Evolutionary conservation across 2,888 invertebrate species (phyloP).

Genomic region (Lutraria lutraria): DNA sequence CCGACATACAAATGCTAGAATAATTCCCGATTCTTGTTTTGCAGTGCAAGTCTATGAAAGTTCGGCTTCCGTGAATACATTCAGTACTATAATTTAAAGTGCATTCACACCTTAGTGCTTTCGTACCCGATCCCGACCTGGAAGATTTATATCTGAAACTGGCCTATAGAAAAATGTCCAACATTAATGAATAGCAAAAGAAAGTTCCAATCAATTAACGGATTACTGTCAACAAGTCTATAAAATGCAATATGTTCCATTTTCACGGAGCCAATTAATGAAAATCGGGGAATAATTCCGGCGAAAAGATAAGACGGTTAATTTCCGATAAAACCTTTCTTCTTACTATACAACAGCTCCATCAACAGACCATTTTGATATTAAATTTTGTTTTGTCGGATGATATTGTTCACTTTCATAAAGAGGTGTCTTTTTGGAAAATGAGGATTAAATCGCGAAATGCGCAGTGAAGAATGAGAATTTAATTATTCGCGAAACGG

Average conservation of each 20-base stretch:
- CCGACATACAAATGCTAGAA: no score
- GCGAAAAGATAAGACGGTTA: not conserved
- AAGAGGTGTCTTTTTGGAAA: conserved; percentile 20
- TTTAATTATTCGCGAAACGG: conserved; percentile 14
- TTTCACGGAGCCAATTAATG: not conserved
- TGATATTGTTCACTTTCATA: conserved; percentile 35
- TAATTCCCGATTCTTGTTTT: no score
- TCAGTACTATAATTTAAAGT: no score
- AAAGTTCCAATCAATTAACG: conserved; percentile 8
- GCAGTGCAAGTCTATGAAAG: no score
- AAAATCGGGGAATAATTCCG: not conserved
- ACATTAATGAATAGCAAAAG: not conserved
- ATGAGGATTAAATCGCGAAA: conserved; percentile 38
- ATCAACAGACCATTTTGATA: conserved; percentile 34
- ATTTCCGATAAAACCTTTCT: conserved; percentile 1
- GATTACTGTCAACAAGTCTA: not conserved
- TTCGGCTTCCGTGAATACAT: no score
- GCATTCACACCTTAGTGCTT: not conserved
- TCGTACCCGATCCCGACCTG: not conserved
- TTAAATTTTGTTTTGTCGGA: conserved; percentile 27
- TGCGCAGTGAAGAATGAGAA: not conserved
- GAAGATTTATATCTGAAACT: not conserved
- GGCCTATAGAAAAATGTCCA: not conserved
- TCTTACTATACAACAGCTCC: not conserved
- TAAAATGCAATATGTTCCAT: not conserved